phyloP scores from a whole-genome alignment of 2,888 invertebrate genomes.

The Xestia rhomboidea region DNA sequence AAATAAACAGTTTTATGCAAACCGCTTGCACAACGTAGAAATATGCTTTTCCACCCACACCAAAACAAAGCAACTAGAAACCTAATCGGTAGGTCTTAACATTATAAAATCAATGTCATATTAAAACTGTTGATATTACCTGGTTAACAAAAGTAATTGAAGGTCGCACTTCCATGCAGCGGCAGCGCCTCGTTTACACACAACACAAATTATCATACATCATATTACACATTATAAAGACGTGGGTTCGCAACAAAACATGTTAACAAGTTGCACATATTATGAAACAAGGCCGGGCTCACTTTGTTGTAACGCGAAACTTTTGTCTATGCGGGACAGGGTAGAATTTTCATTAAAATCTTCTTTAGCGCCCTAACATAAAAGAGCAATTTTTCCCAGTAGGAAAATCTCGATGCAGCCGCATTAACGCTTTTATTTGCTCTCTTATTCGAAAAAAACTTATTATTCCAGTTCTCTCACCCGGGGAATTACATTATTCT shows the following conservation, averaged over 20 bases:
- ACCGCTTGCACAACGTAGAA: background rate
- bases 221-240: constrained; percentile 58
- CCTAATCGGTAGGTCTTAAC: background rate
- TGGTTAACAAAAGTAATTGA: constrained; percentile 19
- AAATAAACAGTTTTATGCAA: background rate
- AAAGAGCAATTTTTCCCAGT: constrained; percentile 88
- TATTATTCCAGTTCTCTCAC: constrained; percentile 87
- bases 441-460: constrained; percentile 87
- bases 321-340: constrained; percentile 80
- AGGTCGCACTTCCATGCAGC: constrained; percentile 31
- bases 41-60: background rate
- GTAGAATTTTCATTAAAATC: constrained; percentile 88
- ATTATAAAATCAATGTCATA: constrained; percentile 7
- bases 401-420: constrained; percentile 89
- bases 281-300: constrained; percentile 69
- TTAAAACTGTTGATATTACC: background rate
- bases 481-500: constrained; percentile 86
- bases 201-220: constrained; percentile 59
- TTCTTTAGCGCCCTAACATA: constrained; percentile 85
- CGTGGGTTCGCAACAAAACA: constrained; percentile 60
- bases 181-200: constrained; percentile 24
- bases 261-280: constrained; percentile 70
- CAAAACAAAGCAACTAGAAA: background rate
- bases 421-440: constrained; percentile 88
- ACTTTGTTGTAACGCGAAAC: constrained; percentile 76